Evolutionary conservation across 2,113 vertebrate species (phyloP).

Genomic region (rabbit (Oryctolagus cuniculus)): DNA sequence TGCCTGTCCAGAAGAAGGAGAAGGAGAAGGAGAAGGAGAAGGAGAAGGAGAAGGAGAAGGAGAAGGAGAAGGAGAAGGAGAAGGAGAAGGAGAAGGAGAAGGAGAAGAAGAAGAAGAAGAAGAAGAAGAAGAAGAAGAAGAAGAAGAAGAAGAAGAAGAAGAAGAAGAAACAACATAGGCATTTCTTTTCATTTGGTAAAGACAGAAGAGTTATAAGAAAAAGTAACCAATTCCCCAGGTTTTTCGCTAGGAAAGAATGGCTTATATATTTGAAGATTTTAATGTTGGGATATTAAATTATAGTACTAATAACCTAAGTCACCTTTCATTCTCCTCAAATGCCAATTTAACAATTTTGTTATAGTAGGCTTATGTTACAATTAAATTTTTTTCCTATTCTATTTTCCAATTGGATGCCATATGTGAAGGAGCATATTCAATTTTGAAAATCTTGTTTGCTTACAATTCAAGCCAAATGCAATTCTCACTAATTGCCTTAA

Average conservation of each 20-base stretch:
- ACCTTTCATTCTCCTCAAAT: background rate
- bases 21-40: too few species aligned
- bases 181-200: background rate
- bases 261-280: slow-evolving; percentile 25
- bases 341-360: slow-evolving; percentile 35
- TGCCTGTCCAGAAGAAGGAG: too few species aligned
- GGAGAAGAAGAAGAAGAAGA: too few species aligned
- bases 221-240: background rate
- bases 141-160: too few species aligned
- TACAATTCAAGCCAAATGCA: slow-evolving; percentile 76
- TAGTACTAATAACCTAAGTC: slow-evolving; percentile 35
- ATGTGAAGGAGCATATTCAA: slow-evolving; percentile 71
- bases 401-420: slow-evolving; percentile 51
- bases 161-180: too few species aligned
- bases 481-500: slow-evolving; percentile 72
- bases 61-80: too few species aligned
- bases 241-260: slow-evolving; percentile 48
- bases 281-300: background rate
- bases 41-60: too few species aligned
- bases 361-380: background rate
- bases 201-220: background rate
- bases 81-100: too few species aligned
- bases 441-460: slow-evolving; percentile 70
- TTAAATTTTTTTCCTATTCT: slow-evolving; percentile 60
- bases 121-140: too few species aligned